phyloP scores from a whole-genome alignment of 2,113 vertebrate genomes.

The Oreochromis tanganicae region DNA sequence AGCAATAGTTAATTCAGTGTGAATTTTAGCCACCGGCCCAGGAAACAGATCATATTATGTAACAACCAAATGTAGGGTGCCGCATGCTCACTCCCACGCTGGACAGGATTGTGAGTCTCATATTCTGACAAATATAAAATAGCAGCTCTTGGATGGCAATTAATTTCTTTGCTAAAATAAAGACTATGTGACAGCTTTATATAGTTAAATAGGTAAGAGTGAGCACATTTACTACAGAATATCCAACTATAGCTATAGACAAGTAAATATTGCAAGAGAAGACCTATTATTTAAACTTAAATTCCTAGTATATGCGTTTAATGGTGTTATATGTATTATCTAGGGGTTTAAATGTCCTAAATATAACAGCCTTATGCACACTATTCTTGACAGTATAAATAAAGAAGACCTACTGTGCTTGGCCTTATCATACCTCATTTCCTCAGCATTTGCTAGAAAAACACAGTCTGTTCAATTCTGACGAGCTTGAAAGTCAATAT shows the following conservation, averaged over 20 bases:
- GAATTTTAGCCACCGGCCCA: slow-evolving; percentile 34
- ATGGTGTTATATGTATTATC: neutral
- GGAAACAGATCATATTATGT: slow-evolving; percentile 45
- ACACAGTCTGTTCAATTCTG: neutral
- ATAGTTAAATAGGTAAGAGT: neutral
- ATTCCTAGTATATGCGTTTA: neutral
- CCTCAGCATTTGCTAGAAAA: neutral
- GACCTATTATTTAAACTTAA: neutral
- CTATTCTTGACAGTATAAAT: neutral
- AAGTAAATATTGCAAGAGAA: neutral
- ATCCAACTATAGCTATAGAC: neutral
- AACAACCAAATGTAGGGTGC: slow-evolving; percentile 43
- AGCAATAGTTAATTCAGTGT: slow-evolving; percentile 30
- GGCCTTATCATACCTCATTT: neutral
- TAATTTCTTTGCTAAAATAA: neutral
- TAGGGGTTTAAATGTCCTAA: neutral
- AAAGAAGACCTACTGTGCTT: neutral
- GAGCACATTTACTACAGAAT: neutral
- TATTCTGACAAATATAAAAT: slow-evolving; percentile 19
- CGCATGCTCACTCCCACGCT: slow-evolving; percentile 43
- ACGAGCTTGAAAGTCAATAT: neutral
- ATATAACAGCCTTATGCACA: neutral
- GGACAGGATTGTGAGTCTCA: slow-evolving; percentile 12
- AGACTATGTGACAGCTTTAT: neutral
- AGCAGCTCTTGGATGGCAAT: neutral